Conservation (phyloP, 35 echinoderm and acorn worm species). For the Lytechinus variegatus region DNA sequence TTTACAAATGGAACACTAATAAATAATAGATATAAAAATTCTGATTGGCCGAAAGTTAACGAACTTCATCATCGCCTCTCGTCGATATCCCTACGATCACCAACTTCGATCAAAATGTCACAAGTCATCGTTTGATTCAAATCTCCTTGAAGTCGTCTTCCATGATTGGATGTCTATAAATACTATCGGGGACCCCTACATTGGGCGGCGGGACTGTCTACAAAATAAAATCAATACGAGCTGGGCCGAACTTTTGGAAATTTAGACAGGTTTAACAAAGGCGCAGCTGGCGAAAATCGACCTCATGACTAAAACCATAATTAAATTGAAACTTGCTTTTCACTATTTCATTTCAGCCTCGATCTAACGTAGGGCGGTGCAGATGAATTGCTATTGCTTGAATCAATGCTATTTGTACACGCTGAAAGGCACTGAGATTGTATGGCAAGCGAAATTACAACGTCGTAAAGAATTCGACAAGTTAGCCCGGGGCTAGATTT, state of each 20-base stretch:
- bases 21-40: too few relatives aligned
- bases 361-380: not conserved
- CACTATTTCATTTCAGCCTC: not conserved
- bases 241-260: not conserved
- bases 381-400: not conserved
- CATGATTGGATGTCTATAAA: not conserved
- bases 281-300: slow-evolving; percentile 7
- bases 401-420: not conserved
- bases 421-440: not conserved
- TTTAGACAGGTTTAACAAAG: not conserved
- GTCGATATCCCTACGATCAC: not conserved
- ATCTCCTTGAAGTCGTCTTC: not conserved
- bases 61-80: not conserved
- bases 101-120: not conserved
- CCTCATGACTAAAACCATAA: not conserved
- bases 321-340: not conserved
- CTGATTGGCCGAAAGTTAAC: too few relatives aligned
- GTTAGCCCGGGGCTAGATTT: not conserved
- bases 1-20: too few relatives aligned
- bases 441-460: not conserved
- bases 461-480: not conserved
- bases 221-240: slow-evolving; percentile 14
- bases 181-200: not conserved
- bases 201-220: not conserved
- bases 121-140: not conserved